These are phyloP conservation scores for Paramormyrops kingsleyae DNA, from an alignment of 2,113 vertebrate species.

Conservation along the genomic window DNA sequence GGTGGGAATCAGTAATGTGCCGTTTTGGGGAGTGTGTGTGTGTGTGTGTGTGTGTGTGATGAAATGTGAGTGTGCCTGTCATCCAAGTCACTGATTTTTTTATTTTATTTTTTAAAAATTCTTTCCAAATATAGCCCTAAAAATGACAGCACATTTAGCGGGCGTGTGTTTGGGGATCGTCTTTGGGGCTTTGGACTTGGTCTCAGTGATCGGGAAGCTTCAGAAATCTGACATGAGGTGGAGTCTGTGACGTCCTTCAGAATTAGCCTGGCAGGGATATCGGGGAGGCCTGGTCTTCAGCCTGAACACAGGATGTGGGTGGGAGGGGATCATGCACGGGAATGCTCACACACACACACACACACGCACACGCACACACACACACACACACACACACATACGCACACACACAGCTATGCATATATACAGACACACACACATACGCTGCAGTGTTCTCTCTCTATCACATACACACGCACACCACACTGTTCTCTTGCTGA, in stretches of 20 bases:
- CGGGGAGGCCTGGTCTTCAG: not conserved
- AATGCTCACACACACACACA: not conserved
- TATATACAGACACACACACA: not conserved
- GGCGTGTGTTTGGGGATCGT: not conserved
- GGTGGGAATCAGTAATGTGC: not conserved
- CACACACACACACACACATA: not conserved
- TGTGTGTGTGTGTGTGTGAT: not conserved
- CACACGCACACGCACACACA: not conserved
- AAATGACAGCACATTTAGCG: not conserved
- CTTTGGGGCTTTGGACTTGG: not conserved
- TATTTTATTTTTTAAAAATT: not conserved
- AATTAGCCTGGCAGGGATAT: not conserved
- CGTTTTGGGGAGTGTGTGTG: not conserved
- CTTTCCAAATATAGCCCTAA: not conserved
- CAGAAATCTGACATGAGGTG: not conserved
- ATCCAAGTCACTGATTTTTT: not conserved
- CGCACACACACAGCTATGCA: not conserved
- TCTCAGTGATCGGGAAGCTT: not conserved
- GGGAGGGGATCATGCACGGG: not conserved
- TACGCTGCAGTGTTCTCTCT: not conserved
- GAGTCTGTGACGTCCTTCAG: not conserved
- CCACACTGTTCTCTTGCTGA: not conserved
- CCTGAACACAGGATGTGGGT: not conserved
- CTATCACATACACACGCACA: not conserved
- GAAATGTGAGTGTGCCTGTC: not conserved